Percentiles rank a stretch among this genome's conserved stretches.
Conservation (phyloP, 2,797 vertebrate species). For the Poeciliopsis paucimaculata region DNA sequence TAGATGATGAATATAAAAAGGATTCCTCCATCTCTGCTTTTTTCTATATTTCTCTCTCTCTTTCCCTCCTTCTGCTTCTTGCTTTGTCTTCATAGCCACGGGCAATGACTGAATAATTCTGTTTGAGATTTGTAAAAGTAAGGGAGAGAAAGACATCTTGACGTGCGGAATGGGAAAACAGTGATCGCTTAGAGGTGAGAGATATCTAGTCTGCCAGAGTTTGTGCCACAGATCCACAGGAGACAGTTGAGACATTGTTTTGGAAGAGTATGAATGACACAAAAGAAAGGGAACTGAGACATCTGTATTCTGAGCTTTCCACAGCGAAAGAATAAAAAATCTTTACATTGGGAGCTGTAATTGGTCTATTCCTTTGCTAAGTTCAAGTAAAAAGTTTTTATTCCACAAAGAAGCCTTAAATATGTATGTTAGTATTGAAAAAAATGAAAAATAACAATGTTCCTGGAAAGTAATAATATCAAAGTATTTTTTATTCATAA, state of each 20-base stretch:
- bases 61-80: constrained; percentile 49
- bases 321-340: constrained; percentile 4
- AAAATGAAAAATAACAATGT: background rate
- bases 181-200: constrained; percentile 57
- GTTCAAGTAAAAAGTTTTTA: background rate
- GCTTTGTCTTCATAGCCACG: constrained; percentile 71
- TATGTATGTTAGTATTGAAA: background rate
- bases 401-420: background rate
- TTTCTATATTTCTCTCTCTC: constrained; percentile 13
- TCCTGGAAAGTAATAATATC: background rate
- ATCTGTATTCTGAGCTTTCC: constrained; percentile 29
- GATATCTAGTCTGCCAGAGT: constrained; percentile 54
- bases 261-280: constrained; percentile 41
- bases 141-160: constrained; percentile 65
- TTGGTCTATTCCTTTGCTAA: background rate
- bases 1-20: constrained; percentile 39
- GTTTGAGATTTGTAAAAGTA: constrained; percentile 75
- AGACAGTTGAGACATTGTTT: constrained; percentile 39
- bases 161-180: constrained; percentile 65
- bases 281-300: constrained; percentile 20
- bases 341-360: constrained; percentile 14
- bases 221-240: constrained; percentile 49
- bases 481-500: background rate
- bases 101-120: constrained; percentile 78
- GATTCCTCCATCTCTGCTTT: constrained; percentile 3